Conservation (phyloP, 1,140 invertebrate species). For the Druon quercuslanigerum region DNA sequence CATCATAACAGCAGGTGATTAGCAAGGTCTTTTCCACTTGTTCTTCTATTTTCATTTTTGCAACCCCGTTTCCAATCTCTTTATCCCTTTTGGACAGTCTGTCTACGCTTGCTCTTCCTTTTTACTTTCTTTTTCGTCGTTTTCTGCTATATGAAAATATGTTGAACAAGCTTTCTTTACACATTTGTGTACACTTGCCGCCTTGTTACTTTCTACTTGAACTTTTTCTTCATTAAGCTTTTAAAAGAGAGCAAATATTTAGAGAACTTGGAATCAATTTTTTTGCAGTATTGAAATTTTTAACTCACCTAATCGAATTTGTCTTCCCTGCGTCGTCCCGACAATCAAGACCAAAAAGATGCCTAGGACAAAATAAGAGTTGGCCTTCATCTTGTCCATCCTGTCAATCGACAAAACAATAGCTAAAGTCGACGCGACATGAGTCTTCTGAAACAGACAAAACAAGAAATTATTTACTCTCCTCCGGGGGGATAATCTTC, state of each 20-base stretch:
- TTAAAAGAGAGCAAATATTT: slow-evolving; percentile 3
- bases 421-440: slow-evolving; percentile 57
- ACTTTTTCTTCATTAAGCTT: neutral
- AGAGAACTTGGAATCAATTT: slow-evolving; percentile 30
- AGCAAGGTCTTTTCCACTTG: neutral
- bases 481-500: slow-evolving; percentile 4
- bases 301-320: slow-evolving; percentile 63
- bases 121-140: slow-evolving; percentile 27
- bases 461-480: slow-evolving; percentile 46
- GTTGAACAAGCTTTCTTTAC: slow-evolving; percentile 49
- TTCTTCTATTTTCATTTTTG: neutral
- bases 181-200: slow-evolving; percentile 4
- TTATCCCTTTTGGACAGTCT: neutral
- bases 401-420: slow-evolving; percentile 44
- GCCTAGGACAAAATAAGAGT: slow-evolving; percentile 52
- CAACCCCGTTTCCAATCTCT: neutral
- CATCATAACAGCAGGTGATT: neutral
- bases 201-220: no score
- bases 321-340: slow-evolving; percentile 44
- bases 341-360: slow-evolving; percentile 56
- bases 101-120: neutral
- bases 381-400: slow-evolving; percentile 62
- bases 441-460: slow-evolving; percentile 61
- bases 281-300: slow-evolving; percentile 6
- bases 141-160: slow-evolving; percentile 44